Evolutionary conservation across 2,797 vertebrate genomes (phyloP).

Genomic region (Crocodylus rhombifer): DNA sequence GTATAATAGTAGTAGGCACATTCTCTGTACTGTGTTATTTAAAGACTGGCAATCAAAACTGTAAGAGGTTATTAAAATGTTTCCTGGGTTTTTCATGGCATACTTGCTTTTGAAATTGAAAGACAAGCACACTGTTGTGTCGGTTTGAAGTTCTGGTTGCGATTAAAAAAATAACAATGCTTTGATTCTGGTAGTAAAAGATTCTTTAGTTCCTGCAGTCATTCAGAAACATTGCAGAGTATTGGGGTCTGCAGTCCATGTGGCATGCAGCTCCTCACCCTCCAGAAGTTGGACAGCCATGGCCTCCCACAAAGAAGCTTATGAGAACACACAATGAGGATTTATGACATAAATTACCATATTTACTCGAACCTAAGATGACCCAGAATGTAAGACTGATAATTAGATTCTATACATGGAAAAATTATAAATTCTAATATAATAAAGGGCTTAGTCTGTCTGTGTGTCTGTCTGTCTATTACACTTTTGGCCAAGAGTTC

Average conservation of each 20-base stretch:
- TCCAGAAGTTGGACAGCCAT: too few species aligned
- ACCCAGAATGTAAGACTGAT: too few species aligned
- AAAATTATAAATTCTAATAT: too few species aligned
- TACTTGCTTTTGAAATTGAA: constrained; percentile 1
- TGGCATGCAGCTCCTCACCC: too few species aligned
- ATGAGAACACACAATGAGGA: not conserved
- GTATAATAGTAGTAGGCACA: not conserved
- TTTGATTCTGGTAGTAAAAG: not conserved
- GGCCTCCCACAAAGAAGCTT: not conserved
- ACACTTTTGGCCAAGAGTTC: too few species aligned
- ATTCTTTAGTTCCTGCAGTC: not conserved
- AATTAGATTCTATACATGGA: too few species aligned
- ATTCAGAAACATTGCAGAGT: not conserved
- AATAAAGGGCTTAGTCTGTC: too few species aligned
- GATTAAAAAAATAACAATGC: constrained; percentile 3
- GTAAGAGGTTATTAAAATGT: not conserved
- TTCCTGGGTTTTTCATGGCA: not conserved
- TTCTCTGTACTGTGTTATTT: not conserved
- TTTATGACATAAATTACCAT: not conserved
- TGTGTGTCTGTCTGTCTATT: too few species aligned
- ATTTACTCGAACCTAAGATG: too few species aligned
- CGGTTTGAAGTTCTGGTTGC: not conserved
- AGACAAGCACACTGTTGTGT: not conserved
- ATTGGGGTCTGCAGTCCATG: not conserved
- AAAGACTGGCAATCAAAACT: not conserved